These are phyloP conservation scores for Aldabrachelys gigantea DNA, from an alignment of 2,113 vertebrate species.

Conservation along the genomic window DNA sequence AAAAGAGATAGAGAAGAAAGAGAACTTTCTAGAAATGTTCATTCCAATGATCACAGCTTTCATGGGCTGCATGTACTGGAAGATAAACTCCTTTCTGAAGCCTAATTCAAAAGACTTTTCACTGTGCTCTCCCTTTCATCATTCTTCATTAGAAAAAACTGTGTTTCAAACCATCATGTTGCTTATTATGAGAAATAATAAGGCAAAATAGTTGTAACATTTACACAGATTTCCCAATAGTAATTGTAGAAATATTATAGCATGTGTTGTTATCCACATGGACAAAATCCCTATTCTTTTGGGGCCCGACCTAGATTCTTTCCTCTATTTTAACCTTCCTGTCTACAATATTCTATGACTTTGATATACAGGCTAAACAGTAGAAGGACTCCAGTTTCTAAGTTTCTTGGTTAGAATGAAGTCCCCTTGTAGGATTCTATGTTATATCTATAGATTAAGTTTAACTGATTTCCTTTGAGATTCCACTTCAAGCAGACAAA, in stretches of 20 bases:
- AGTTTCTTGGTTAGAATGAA: neutral
- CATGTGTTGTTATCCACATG: neutral
- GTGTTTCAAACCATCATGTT: neutral
- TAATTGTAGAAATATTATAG: neutral
- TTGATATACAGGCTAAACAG: neutral
- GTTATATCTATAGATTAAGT: neutral
- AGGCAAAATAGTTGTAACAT: neutral
- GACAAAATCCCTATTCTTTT: neutral
- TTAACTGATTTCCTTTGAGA: neutral
- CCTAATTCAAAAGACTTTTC: neutral
- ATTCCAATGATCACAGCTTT: neutral
- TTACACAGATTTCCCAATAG: neutral
- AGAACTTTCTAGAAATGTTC: neutral
- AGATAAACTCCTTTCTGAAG: neutral
- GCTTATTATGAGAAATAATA: neutral
- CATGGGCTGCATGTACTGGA: neutral
- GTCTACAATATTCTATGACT: neutral
- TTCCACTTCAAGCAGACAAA: neutral
- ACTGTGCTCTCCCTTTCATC: neutral
- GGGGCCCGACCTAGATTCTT: neutral
- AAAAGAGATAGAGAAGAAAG: neutral
- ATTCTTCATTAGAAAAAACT: conserved; percentile 12
- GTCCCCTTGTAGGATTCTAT: neutral
- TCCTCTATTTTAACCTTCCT: neutral
- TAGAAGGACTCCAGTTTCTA: neutral